These are phyloP conservation scores for Rhineura floridana DNA, from an alignment of 2,113 vertebrate genomes.

Conservation along the genomic window DNA sequence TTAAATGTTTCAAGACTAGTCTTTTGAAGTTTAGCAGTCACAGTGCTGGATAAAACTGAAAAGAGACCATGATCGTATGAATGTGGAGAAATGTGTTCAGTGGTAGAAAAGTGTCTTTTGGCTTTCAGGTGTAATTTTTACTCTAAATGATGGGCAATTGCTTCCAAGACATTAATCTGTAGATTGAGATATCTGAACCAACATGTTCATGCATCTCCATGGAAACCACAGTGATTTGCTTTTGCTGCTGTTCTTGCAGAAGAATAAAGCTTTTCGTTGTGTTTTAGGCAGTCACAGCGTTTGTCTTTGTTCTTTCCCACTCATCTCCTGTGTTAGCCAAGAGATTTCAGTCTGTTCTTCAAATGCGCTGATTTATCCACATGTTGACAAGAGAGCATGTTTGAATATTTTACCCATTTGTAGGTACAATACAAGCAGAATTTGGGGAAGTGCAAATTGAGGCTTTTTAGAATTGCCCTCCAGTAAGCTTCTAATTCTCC, in stretches of 20 bases:
- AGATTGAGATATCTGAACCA: slow-evolving; percentile 77
- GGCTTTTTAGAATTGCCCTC: neutral
- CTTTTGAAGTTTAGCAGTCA: slow-evolving; percentile 1
- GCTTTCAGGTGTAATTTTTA: slow-evolving; percentile 63
- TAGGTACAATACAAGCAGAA: slow-evolving; percentile 5
- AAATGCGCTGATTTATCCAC: slow-evolving; percentile 54
- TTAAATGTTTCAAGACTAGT: neutral
- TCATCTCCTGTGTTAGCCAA: slow-evolving; percentile 59
- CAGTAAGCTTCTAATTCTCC: neutral
- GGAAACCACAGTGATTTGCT: slow-evolving; percentile 75
- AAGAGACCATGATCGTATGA: slow-evolving; percentile 16
- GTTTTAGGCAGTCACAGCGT: slow-evolving; percentile 59
- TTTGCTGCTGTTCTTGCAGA: slow-evolving; percentile 69
- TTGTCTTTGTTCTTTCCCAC: slow-evolving; percentile 62
- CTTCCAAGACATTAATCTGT: slow-evolving; percentile 83
- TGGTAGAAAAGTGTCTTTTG: slow-evolving; percentile 51
- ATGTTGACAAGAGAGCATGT: slow-evolving; percentile 38
- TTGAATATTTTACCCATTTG: slow-evolving; percentile 21
- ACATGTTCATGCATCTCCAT: slow-evolving; percentile 75
- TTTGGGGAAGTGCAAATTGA: neutral
- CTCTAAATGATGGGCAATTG: slow-evolving; percentile 64
- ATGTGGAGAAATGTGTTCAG: slow-evolving; percentile 12
- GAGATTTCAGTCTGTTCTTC: slow-evolving; percentile 51
- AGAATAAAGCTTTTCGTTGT: slow-evolving; percentile 75
- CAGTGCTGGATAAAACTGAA: slow-evolving; percentile 26